Conservation (phyloP, 2,888 invertebrate genomes). For the Ptilodon capucinus region DNA sequence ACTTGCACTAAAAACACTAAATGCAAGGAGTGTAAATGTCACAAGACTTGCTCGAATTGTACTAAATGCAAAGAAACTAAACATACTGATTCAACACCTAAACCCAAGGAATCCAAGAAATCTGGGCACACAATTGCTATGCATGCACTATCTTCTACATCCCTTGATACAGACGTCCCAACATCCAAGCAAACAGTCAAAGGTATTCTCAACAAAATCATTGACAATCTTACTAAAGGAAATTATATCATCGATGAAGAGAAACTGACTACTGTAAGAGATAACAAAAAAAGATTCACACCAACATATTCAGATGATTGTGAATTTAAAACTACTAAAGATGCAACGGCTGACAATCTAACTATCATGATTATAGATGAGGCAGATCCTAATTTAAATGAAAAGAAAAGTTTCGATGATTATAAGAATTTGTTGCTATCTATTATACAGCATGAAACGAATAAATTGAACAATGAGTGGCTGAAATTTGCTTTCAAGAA, state of each 20-base stretch:
- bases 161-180: neutral
- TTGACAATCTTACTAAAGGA: neutral
- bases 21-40: no score
- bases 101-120: neutral
- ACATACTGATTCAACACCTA: neutral
- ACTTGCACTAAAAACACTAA: neutral
- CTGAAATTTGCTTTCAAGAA: conserved; percentile 13
- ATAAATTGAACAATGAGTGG: conserved; percentile 36
- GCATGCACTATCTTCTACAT: neutral
- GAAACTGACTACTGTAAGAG: neutral
- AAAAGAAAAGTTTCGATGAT: conserved; percentile 6
- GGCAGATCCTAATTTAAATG: neutral
- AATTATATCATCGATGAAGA: neutral
- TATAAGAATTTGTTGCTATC: conserved; percentile 41
- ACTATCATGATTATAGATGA: conserved; percentile 42
- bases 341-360: conserved; percentile 22
- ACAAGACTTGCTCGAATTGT: no score
- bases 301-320: neutral
- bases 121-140: neutral
- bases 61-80: neutral
- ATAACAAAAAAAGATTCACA: neutral
- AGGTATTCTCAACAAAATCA: neutral
- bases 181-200: neutral
- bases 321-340: neutral
- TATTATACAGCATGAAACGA: conserved; percentile 46